Evolutionary conservation across 2,888 invertebrate species (phyloP).

Genomic region (Limnephilus rhombicus): DNA sequence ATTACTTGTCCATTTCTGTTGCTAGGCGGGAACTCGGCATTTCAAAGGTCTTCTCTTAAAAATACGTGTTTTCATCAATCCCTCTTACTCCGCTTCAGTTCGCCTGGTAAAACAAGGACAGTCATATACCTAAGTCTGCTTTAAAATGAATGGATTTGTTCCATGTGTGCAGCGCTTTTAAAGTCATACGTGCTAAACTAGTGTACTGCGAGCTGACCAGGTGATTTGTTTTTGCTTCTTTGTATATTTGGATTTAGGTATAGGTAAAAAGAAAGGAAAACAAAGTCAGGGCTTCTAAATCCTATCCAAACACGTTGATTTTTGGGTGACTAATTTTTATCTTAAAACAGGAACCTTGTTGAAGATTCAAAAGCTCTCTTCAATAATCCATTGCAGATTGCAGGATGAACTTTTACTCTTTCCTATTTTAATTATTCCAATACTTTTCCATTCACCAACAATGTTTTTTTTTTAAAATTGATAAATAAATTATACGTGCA

Average conservation of each 20-base stretch:
- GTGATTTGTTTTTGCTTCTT: neutral
- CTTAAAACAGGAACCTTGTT: too few species aligned
- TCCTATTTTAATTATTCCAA: too few species aligned
- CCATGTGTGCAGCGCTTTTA: slow-evolving; percentile 29
- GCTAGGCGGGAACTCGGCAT: neutral
- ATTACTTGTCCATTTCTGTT: neutral
- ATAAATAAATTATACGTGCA: too few species aligned
- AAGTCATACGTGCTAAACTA: neutral
- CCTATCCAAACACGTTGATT: too few species aligned
- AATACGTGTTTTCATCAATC: slow-evolving; percentile 11
- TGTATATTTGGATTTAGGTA: neutral
- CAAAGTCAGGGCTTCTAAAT: too few species aligned
- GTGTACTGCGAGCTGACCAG: neutral
- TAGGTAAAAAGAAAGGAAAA: neutral
- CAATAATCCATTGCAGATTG: too few species aligned
- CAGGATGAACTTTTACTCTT: too few species aligned
- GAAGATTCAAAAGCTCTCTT: too few species aligned
- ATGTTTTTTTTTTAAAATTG: too few species aligned
- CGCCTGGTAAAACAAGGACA: neutral
- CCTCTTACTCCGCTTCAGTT: slow-evolving; percentile 19
- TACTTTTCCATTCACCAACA: too few species aligned
- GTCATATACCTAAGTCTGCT: slow-evolving; percentile 8
- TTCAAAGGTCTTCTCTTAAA: slow-evolving; percentile 35
- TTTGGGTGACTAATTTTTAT: too few species aligned
- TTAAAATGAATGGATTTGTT: slow-evolving; percentile 37